A percentile compares a stretch with the other conserved stretches of the same genome.
These are phyloP conservation scores for Drosophila littoralis DNA, from an alignment of 1,140 invertebrate genomes.

Conservation along the genomic window DNA sequence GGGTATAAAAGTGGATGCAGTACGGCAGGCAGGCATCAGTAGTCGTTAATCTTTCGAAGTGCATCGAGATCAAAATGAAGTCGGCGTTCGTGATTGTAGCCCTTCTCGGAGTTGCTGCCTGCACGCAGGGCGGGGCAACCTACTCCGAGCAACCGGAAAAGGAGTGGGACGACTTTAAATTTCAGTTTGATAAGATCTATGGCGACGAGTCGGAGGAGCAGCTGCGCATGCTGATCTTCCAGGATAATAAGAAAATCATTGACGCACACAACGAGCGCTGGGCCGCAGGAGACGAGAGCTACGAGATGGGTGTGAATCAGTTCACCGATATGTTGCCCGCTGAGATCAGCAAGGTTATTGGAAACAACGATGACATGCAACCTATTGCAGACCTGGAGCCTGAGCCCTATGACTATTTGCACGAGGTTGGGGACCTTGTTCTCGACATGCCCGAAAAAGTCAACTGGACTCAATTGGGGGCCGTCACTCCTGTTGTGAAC, in stretches of 20 bases:
- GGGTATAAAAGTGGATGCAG: conserved; percentile 22
- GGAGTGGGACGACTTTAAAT: conserved; percentile 19
- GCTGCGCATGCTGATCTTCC: conserved; percentile 12
- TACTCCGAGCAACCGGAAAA: neutral
- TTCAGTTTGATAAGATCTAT: conserved; percentile 18
- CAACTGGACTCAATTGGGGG: conserved; percentile 24
- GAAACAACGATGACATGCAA: neutral
- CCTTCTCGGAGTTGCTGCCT: conserved; percentile 11
- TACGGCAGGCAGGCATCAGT: conserved; percentile 2
- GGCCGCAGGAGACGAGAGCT: conserved; percentile 7
- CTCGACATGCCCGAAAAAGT: neutral
- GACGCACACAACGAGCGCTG: conserved; percentile 20
- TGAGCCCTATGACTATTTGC: neutral
- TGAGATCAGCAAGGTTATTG: neutral
- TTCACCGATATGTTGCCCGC: conserved; percentile 17
- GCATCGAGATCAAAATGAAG: conserved; percentile 10
- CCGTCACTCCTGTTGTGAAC: conserved; percentile 10
- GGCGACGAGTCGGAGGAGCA: conserved; percentile 2
- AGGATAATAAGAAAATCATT: conserved; percentile 6
- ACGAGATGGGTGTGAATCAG: conserved; percentile 27
- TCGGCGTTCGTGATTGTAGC: neutral
- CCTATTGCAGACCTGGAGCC: neutral
- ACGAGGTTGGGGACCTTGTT: neutral
- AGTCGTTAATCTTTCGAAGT: neutral
- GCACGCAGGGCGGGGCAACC: neutral